Conservation (phyloP, 2,113 vertebrate species). For the Ivindomyrus marchei region DNA sequence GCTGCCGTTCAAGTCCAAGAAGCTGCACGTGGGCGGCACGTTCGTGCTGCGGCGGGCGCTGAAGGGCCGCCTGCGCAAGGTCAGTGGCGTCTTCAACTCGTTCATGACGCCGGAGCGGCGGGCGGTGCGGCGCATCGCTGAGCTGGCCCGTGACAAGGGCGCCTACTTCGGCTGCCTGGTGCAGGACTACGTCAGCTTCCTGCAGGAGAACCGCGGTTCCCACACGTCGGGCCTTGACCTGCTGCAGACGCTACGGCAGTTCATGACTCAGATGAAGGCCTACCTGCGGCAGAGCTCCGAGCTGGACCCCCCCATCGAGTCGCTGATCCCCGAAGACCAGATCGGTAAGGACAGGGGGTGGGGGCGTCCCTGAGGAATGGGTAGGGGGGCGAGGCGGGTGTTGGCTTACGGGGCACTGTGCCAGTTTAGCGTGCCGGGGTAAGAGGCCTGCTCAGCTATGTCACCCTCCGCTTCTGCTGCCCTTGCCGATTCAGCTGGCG, state of each 20-base stretch:
- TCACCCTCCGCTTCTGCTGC: slow-evolving; percentile 29
- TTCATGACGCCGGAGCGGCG: slow-evolving; percentile 86
- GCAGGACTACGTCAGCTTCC: slow-evolving; percentile 87
- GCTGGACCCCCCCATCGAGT: slow-evolving; percentile 86
- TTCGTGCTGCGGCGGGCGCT: slow-evolving; percentile 78
- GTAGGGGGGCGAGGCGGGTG: slow-evolving; percentile 12
- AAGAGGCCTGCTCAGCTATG: neutral
- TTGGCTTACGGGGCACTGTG: slow-evolving; percentile 35
- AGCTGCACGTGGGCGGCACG: slow-evolving; percentile 59
- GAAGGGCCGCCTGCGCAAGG: slow-evolving; percentile 80
- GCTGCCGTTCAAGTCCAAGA: slow-evolving; percentile 66
- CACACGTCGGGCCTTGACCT: slow-evolving; percentile 83
- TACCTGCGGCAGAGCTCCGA: slow-evolving; percentile 91
- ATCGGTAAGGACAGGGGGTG: slow-evolving; percentile 71
- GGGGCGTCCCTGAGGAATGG: slow-evolving; percentile 19
- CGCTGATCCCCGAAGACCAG: slow-evolving; percentile 88
- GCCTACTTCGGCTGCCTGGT: slow-evolving; percentile 92
- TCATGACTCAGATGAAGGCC: slow-evolving; percentile 95
- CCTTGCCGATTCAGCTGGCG: neutral
- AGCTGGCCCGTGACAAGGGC: slow-evolving; percentile 79
- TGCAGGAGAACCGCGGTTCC: slow-evolving; percentile 87
- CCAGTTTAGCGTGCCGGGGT: neutral
- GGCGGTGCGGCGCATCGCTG: slow-evolving; percentile 73
- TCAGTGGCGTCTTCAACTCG: slow-evolving; percentile 82
- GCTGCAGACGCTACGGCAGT: slow-evolving; percentile 87